Conservation (phyloP, 2,797 vertebrate species). For the Dendrocincla tyrannina region DNA sequence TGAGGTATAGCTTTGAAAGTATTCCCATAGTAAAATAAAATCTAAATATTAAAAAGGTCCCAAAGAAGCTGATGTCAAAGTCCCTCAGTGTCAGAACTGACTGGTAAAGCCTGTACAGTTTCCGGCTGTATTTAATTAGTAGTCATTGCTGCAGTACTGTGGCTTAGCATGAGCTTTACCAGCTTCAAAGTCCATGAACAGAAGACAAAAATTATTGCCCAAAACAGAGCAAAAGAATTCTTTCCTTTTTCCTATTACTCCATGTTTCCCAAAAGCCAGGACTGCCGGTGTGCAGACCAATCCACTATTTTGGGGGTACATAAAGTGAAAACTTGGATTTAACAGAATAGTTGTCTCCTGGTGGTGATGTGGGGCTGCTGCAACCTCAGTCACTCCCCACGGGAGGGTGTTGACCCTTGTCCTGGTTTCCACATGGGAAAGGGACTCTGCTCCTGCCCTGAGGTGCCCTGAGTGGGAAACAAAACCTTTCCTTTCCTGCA, state of each 20-base stretch:
- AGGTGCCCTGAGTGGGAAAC: neutral
- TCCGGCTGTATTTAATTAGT: neutral
- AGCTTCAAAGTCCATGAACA: neutral
- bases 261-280: neutral
- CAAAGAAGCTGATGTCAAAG: neutral
- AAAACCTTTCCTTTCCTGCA: neutral
- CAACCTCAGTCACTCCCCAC: accelerated
- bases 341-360: neutral
- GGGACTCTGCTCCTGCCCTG: neutral
- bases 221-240: neutral
- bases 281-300: neutral
- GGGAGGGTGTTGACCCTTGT: neutral
- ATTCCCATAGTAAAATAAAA: neutral
- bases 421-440: neutral
- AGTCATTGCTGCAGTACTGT: neutral
- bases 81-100: neutral
- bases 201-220: neutral
- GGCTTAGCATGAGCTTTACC: neutral
- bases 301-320: neutral
- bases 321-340: neutral
- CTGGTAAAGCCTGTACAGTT: neutral
- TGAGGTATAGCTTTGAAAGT: neutral
- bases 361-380: neutral
- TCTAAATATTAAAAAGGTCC: neutral
- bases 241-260: neutral